phyloP scores from a whole-genome alignment of 2,113 vertebrate genomes.

The Plectropomus leopardus region DNA sequence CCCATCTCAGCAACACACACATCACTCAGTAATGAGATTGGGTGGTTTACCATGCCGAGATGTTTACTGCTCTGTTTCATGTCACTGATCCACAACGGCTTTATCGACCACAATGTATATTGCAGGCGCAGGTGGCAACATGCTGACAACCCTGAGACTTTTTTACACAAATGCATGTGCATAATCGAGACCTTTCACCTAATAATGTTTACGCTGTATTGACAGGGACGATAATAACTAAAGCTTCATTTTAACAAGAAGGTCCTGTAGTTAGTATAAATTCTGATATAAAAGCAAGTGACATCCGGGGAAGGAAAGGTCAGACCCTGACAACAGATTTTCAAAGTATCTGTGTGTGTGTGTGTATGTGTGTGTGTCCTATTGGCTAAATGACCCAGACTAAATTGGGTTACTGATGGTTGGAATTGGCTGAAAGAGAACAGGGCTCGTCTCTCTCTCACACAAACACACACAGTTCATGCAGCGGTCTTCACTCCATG shows the following conservation, averaged over 20 bases:
- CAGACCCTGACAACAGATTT: neutral
- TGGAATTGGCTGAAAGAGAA: conserved; percentile 35
- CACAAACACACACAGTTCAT: conserved; percentile 12
- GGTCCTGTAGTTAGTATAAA: neutral
- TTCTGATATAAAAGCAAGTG: neutral
- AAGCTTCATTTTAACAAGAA: neutral
- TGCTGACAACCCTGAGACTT: neutral
- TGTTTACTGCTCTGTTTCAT: conserved; percentile 11
- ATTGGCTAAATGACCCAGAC: conserved; percentile 29
- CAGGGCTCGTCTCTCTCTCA: neutral
- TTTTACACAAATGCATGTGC: neutral
- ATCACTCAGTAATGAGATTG: conserved; percentile 32
- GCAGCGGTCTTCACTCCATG: neutral
- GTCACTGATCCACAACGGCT: neutral
- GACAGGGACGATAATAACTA: neutral
- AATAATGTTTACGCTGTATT: neutral
- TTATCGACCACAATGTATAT: neutral
- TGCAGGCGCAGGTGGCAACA: neutral
- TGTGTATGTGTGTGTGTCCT: conserved; percentile 7
- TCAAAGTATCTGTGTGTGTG: neutral
- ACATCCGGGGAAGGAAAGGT: neutral
- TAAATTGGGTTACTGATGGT: conserved; percentile 37
- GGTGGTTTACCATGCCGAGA: conserved; percentile 1
- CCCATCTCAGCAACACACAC: conserved; percentile 5
- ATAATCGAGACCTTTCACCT: neutral